Conservation (phyloP, 2,113 vertebrate species). For the Nerophis ophidion region DNA sequence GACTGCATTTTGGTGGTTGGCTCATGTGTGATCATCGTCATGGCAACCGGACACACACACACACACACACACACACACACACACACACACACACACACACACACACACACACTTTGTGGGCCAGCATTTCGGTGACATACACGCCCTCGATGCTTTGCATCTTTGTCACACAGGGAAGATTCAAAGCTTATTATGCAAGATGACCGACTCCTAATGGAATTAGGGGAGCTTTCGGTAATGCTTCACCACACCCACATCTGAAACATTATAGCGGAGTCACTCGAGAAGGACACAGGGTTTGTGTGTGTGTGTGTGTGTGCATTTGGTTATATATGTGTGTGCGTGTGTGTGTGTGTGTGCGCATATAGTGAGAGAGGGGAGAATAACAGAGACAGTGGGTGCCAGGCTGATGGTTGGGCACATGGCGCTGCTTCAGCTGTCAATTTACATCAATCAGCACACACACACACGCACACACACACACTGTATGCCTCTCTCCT, state of each 20-base stretch:
- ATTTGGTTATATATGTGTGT: not conserved
- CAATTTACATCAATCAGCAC: slow-evolving; percentile 12
- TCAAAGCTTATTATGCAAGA: slow-evolving; percentile 23
- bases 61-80: no score
- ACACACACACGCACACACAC: not conserved
- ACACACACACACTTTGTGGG: no score
- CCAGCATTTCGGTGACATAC: not conserved
- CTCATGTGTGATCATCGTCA: no score
- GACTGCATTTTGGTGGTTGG: no score
- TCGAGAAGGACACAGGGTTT: slow-evolving; percentile 17
- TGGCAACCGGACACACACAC: no score
- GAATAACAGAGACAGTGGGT: slow-evolving; percentile 13
- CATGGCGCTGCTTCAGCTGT: slow-evolving; percentile 24
- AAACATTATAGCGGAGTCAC: slow-evolving; percentile 20
- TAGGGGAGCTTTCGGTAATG: slow-evolving; percentile 19
- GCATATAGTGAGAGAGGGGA: not conserved
- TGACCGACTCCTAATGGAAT: slow-evolving; percentile 13
- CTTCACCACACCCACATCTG: slow-evolving; percentile 9
- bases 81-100: no score
- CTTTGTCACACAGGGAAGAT: slow-evolving; percentile 12
- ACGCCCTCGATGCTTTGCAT: slow-evolving; percentile 11
- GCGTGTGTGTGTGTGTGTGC: not conserved
- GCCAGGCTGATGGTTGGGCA: slow-evolving; percentile 22
- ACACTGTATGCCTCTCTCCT: slow-evolving; percentile 4
- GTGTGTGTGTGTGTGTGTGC: slow-evolving; percentile 3